Percentiles rank a stretch among this genome's conserved stretches.
Evolutionary conservation across 1,140 invertebrate species (phyloP).

Genomic region (Aplysia californica): DNA sequence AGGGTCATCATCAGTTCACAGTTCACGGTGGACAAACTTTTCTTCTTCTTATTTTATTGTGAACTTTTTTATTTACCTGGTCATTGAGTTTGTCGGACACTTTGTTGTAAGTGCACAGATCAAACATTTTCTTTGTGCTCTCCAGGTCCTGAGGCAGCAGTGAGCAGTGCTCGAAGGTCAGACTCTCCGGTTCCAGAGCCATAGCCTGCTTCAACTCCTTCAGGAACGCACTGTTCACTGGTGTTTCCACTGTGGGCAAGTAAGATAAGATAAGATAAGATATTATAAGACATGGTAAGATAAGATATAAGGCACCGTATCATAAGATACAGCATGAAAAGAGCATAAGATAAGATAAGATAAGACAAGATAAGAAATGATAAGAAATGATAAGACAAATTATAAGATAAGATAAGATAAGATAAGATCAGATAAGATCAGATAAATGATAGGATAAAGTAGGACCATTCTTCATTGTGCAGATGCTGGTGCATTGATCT

Average conservation of each 20-base stretch:
- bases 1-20: too few relatives aligned
- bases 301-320: not conserved
- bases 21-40: too few relatives aligned
- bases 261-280: not conserved
- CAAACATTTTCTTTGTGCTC: slow-evolving; percentile 12
- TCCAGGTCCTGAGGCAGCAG: not conserved
- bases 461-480: too few relatives aligned
- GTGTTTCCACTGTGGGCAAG: slow-evolving; percentile 17
- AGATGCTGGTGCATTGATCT: too few relatives aligned
- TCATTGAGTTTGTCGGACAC: not conserved
- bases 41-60: too few relatives aligned
- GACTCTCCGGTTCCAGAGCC: not conserved
- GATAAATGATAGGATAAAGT: too few relatives aligned
- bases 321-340: not conserved
- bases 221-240: slow-evolving; percentile 14
- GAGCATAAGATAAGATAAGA: not conserved
- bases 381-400: not conserved
- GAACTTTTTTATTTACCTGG: too few relatives aligned
- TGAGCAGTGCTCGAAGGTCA: not conserved
- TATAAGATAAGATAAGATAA: not conserved
- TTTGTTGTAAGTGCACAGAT: slow-evolving; percentile 3
- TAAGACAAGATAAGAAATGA: not conserved
- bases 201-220: slow-evolving; percentile 7
- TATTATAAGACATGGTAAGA: too few relatives aligned
- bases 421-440: not conserved